A percentile compares a stretch with the other conserved stretches of the same genome.
phyloP scores from a whole-genome alignment of 2,888 invertebrate genomes.

The Platynereis dumerilii region DNA sequence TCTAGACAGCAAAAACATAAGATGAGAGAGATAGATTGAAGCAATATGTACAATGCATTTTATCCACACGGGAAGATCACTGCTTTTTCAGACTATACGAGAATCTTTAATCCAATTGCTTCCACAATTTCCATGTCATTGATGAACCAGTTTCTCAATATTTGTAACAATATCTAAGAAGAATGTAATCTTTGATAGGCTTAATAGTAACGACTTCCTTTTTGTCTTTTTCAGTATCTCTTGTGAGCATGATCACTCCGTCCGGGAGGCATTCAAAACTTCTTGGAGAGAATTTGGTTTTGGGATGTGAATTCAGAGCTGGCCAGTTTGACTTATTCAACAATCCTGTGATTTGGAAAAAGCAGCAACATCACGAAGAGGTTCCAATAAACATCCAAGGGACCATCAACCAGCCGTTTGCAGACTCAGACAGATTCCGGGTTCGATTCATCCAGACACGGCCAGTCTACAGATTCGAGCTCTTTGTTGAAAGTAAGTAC shows the following conservation, averaged over 20 bases:
- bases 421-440: slow-evolving; percentile 31
- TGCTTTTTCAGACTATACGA: too few relatives aligned
- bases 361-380: slow-evolving; percentile 30
- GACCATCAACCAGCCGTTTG: slow-evolving; percentile 38
- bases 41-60: too few relatives aligned
- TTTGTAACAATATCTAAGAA: neutral
- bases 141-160: too few relatives aligned
- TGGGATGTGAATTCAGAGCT: slow-evolving; percentile 22
- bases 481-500: slow-evolving; percentile 25
- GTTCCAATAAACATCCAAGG: slow-evolving; percentile 34
- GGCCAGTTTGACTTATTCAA: slow-evolving; percentile 26
- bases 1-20: too few relatives aligned
- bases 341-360: slow-evolving; percentile 32
- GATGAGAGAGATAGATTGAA: too few relatives aligned
- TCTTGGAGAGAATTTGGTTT: slow-evolving; percentile 15
- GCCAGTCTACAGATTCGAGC: slow-evolving; percentile 27
- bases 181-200: neutral
- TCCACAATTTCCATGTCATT: too few relatives aligned
- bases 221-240: slow-evolving; percentile 8
- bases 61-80: too few relatives aligned
- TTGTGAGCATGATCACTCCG: slow-evolving; percentile 18
- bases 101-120: too few relatives aligned
- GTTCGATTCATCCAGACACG: slow-evolving; percentile 25
- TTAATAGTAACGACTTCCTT: neutral
- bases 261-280: slow-evolving; percentile 10